Evolutionary conservation across 2,888 invertebrate species (phyloP).

Genomic region (Troglohyphantes excavatus): DNA sequence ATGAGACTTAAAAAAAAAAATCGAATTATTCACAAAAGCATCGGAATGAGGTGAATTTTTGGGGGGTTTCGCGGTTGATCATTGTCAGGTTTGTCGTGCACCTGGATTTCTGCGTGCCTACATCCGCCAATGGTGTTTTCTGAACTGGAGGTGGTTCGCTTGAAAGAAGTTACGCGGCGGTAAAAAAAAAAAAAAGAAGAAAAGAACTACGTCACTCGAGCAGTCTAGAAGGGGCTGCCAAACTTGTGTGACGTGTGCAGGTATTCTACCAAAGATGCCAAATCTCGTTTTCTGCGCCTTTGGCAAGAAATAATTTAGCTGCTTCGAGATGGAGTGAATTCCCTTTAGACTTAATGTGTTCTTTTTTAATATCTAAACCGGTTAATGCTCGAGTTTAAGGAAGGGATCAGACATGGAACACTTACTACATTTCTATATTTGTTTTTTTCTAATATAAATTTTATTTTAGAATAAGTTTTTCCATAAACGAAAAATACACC

Average conservation of each 20-base stretch:
- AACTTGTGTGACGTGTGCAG: slow-evolving; percentile 61
- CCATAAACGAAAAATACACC: too few relatives aligned
- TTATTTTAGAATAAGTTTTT: background rate
- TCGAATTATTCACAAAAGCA: background rate
- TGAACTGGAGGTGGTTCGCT: slow-evolving; percentile 11
- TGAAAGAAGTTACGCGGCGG: slow-evolving; percentile 41
- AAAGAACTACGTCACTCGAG: background rate
- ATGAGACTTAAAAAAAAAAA: background rate
- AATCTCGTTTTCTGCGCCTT: slow-evolving; percentile 60
- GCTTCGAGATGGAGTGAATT: slow-evolving; percentile 14
- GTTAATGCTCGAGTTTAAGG: background rate
- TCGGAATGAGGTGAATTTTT: background rate
- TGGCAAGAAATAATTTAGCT: slow-evolving; percentile 39
- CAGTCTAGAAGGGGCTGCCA: slow-evolving; percentile 42
- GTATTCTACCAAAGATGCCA: slow-evolving; percentile 26
- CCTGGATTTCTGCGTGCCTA: slow-evolving; percentile 17
- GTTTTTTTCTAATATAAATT: too few relatives aligned
- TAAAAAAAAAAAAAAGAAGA: background rate
- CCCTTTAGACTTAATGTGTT: slow-evolving; percentile 4
- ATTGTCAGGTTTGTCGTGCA: slow-evolving; percentile 13
- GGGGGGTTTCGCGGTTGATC: background rate
- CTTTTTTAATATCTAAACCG: slow-evolving; percentile 37
- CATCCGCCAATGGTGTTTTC: slow-evolving; percentile 62
- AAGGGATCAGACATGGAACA: slow-evolving; percentile 6
- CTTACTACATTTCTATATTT: background rate